Evolutionary conservation across 2,113 vertebrate species (phyloP).

Genomic region (Colossoma macropomum): DNA sequence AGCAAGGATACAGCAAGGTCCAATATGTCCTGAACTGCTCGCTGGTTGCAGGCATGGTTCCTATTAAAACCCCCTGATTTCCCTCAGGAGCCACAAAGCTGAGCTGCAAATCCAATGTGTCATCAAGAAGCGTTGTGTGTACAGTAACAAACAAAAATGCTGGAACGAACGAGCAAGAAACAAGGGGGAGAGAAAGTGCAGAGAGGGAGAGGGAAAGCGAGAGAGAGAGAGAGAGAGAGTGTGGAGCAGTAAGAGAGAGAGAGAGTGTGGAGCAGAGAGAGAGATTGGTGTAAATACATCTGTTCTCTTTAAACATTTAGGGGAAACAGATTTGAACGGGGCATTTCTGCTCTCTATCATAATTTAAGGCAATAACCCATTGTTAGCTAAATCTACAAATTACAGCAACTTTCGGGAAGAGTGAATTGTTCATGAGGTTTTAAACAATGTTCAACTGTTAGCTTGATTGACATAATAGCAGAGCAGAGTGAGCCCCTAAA

Average conservation of each 20-base stretch:
- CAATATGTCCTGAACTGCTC: conserved; percentile 41
- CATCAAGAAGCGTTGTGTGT: conserved; percentile 68
- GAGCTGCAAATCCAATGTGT: conserved; percentile 67
- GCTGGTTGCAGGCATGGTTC: conserved; percentile 68
- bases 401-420: conserved; percentile 39
- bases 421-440: conserved; percentile 35
- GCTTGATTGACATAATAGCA: conserved; percentile 17
- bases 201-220: not conserved
- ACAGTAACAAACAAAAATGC: conserved; percentile 49
- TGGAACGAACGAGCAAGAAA: conserved; percentile 34
- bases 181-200: not conserved
- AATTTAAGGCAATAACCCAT: conserved; percentile 45
- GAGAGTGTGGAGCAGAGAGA: not conserved
- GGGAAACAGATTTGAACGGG: conserved; percentile 44
- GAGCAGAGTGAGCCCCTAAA: not conserved
- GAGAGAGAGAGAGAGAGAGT: not conserved
- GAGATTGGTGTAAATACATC: conserved; percentile 42
- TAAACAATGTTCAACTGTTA: conserved; percentile 20
- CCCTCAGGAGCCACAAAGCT: conserved; percentile 63
- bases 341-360: conserved; percentile 52
- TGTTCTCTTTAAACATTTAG: conserved; percentile 49
- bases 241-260: not conserved
- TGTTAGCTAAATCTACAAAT: conserved; percentile 54
- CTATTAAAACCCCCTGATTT: conserved; percentile 72
- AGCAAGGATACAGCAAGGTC: conserved; percentile 21